Percentiles rank a stretch among this genome's conserved stretches.
Conservation (phyloP, 2,113 vertebrate species). For the Aegotheles bennettii region DNA sequence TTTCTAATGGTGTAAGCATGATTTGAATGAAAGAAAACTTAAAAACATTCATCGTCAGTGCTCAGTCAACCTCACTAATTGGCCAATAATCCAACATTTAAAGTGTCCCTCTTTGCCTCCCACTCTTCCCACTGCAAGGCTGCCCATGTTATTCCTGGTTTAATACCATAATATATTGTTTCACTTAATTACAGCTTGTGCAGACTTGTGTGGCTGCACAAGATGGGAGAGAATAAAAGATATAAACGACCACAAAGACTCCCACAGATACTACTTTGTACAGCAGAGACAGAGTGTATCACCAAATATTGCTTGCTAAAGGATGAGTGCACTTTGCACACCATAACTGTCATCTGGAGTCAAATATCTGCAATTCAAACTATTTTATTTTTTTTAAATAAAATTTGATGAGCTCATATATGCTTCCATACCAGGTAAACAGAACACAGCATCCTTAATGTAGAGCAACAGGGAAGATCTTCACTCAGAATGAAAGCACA, state of each 20-base stretch:
- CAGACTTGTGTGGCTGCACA: neutral
- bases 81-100: neutral
- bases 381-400: neutral
- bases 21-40: neutral
- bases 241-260: neutral
- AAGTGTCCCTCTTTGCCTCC: neutral
- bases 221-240: neutral
- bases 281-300: neutral
- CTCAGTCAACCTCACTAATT: neutral
- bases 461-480: neutral
- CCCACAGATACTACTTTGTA: neutral
- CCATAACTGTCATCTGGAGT: neutral
- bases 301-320: neutral
- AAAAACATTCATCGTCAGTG: neutral
- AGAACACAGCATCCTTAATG: neutral
- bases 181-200: neutral
- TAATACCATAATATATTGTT: neutral
- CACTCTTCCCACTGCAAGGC: neutral
- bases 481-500: neutral
- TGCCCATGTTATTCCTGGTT: neutral
- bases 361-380: neutral
- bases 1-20: neutral
- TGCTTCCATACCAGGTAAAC: neutral
- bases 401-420: neutral
- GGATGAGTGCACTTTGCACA: neutral